Percentiles rank a stretch among this genome's conserved stretches.
Evolutionary conservation across 2,888 invertebrate species (phyloP).

Genomic region (Idaea dimidiata): DNA sequence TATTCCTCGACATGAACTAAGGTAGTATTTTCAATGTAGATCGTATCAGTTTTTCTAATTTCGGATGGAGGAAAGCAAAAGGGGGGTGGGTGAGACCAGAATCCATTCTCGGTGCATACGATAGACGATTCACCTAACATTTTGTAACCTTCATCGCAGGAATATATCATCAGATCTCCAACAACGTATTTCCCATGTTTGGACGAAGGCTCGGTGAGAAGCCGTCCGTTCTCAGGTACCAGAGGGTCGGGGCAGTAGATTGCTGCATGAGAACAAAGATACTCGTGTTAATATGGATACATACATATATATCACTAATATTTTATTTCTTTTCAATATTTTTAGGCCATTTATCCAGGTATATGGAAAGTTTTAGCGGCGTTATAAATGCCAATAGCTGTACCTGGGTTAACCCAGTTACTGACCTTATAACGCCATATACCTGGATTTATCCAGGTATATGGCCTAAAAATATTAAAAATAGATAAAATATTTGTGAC

Average conservation of each 20-base stretch:
- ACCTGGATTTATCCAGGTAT: too few relatives aligned
- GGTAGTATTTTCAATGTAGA: conserved; percentile 66
- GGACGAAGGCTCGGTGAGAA: conserved; percentile 58
- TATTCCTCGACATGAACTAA: conserved; percentile 60
- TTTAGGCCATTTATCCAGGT: too few relatives aligned
- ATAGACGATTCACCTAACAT: conserved; percentile 88
- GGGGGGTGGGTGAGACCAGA: conserved; percentile 93
- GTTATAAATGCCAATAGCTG: too few relatives aligned
- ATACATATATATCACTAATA: too few relatives aligned
- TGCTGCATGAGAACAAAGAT: conserved; percentile 72
- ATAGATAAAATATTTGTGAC: too few relatives aligned
- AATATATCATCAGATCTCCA: conserved; percentile 90
- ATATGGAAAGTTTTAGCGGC: too few relatives aligned
- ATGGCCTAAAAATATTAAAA: too few relatives aligned
- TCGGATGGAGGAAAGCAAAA: conserved; percentile 82
- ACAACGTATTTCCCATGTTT: conserved; percentile 85
- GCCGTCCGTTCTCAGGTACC: conserved; percentile 85
- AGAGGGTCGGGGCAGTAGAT: conserved; percentile 90
- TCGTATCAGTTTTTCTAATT: conserved; percentile 58
- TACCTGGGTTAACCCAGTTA: too few relatives aligned
- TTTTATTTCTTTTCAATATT: too few relatives aligned
- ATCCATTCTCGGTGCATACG: conserved; percentile 92
- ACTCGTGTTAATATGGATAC: neutral
- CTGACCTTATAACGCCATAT: too few relatives aligned
- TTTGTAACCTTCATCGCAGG: conserved; percentile 59